phyloP scores from a whole-genome alignment of 1,140 invertebrate genomes.

The Danaus melanippus region DNA sequence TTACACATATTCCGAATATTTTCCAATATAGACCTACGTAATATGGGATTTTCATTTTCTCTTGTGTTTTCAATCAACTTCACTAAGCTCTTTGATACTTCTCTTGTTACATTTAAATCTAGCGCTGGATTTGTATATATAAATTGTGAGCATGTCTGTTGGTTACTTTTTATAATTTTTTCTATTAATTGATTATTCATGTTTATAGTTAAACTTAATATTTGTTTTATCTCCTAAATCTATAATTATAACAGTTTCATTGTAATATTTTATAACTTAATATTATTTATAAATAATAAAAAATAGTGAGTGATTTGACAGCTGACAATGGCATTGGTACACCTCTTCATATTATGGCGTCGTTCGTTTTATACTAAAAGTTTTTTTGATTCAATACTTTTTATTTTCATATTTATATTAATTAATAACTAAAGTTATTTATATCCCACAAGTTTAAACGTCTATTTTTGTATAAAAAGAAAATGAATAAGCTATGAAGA shows the following conservation, averaged over 20 bases:
- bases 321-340: too few relatives aligned
- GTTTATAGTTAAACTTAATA: not conserved
- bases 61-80: slow-evolving; percentile 39
- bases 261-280: not conserved
- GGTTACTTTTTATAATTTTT: slow-evolving; percentile 39
- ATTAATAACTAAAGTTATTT: too few relatives aligned
- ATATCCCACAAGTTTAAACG: too few relatives aligned
- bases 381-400: too few relatives aligned
- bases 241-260: not conserved
- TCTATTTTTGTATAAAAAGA: too few relatives aligned
- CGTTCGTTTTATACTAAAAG: too few relatives aligned
- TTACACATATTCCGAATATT: slow-evolving; percentile 45
- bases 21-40: slow-evolving; percentile 35
- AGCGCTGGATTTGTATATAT: slow-evolving; percentile 42
- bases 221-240: slow-evolving; percentile 5
- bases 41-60: slow-evolving; percentile 32
- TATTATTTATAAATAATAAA: too few relatives aligned
- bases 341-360: too few relatives aligned
- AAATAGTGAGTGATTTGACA: too few relatives aligned
- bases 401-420: too few relatives aligned
- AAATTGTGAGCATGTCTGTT: slow-evolving; percentile 35
- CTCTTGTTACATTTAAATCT: slow-evolving; percentile 42
- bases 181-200: slow-evolving; percentile 54
- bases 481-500: too few relatives aligned
- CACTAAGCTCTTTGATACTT: slow-evolving; percentile 45